Evolutionary conservation across 2,113 vertebrate species (phyloP), one percentile per base, ranked within the genome.

Genomic region (Egretta garzetta): DNA sequence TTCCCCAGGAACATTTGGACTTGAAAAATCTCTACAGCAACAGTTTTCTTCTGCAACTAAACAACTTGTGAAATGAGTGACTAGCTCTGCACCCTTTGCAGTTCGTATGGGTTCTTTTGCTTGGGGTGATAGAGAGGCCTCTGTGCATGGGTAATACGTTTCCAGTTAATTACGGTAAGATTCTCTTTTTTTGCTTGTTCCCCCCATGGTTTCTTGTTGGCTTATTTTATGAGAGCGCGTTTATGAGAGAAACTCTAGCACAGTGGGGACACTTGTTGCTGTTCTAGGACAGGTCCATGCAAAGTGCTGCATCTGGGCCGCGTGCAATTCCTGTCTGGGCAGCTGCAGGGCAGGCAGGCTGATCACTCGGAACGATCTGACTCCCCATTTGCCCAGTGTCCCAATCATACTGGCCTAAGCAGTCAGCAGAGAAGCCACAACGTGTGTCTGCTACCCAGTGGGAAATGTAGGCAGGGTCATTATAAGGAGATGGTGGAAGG

Each of bases 1-100:
- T 98, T 98, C 97, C 95, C 89, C 97, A 98, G 97, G 98, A 98
- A 98, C 98, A 98, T 98, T 98, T 98, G 98, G 98, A 98, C 97
- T 98, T 98, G 97, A 98, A 98, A 98, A 98, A 98, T 98, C 96
- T 98, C 94, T 96, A 95, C 97, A 98, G 95, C 96, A 97, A 97
- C 97, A 97, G 92, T 98, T 96, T 60, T 96, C 95, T 96, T 74
- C 62, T 97, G 95, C 97, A 97, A 97, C 95, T 97, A 95, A 98
- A 96, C 97, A 97, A 98, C 97, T 97, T 97, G 87, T 95, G 91
- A 96, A 98, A 93, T 81, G 94, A 87, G 73, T 77, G 90, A 76
- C 97, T 97, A 82, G 89, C 74, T 92, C 70, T 93, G 86, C 55
- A 98, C 88, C 91, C 94, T 79, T 97, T 68, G 39, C 71, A 95